A percentile compares a stretch with the other conserved stretches of the same genome.
phyloP scores from a whole-genome alignment of 2,888 invertebrate species.

The Habrosyne pyritoides region DNA sequence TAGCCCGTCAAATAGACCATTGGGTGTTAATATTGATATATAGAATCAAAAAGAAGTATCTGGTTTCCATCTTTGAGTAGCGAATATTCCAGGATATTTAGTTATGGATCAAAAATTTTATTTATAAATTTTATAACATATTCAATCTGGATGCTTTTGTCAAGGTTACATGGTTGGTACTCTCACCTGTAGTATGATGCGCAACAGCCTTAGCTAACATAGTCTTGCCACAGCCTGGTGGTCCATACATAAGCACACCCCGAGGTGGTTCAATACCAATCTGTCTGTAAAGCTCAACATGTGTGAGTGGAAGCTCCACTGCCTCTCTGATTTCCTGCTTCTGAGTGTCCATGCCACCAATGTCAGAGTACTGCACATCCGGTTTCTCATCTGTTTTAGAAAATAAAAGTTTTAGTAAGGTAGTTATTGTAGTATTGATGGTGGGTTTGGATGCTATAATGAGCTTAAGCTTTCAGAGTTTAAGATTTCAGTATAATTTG shows the following conservation, averaged over 20 bases:
- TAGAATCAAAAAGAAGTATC: too few species aligned
- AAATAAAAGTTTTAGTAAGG: neutral
- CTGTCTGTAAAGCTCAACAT: slow-evolving; percentile 99
- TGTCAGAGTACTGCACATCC: slow-evolving; percentile 98
- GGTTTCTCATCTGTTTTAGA: slow-evolving; percentile 94
- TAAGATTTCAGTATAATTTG: neutral
- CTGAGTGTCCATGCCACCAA: slow-evolving; percentile 99
- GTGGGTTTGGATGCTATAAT: too few species aligned
- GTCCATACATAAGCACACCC: slow-evolving; percentile 99
- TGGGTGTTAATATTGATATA: too few species aligned
- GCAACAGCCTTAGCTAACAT: slow-evolving; percentile 99
- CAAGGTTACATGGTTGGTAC: too few species aligned
- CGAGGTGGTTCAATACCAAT: slow-evolving; percentile 99
- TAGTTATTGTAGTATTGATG: neutral
- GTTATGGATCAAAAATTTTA: too few species aligned
- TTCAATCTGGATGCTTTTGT: too few species aligned
- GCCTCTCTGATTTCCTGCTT: slow-evolving; percentile 99
- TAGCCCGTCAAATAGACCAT: too few species aligned
- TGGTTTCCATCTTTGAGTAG: too few species aligned
- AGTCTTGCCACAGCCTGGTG: slow-evolving; percentile 99
- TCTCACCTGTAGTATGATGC: slow-evolving; percentile 96
- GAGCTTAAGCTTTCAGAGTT: too few species aligned
- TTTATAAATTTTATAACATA: too few species aligned
- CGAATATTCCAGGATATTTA: too few species aligned
- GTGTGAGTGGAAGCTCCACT: slow-evolving; percentile 98